Conservation (phyloP, 1,140 invertebrate species). For the Atta cephalotes region DNA sequence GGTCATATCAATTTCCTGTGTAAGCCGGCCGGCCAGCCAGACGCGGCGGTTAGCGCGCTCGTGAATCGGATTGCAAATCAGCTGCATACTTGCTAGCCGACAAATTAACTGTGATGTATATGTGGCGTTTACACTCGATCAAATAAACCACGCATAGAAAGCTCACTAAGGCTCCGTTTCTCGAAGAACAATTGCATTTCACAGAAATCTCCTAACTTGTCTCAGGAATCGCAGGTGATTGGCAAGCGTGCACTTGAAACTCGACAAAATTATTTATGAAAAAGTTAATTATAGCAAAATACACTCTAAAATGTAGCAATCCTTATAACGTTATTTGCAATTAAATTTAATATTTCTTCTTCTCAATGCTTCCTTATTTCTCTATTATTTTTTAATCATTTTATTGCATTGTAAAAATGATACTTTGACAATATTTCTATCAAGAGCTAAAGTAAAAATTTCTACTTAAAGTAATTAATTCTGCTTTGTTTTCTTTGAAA, state of each 20-base stretch:
- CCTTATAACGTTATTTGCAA: not conserved
- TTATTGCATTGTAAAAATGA: not conserved
- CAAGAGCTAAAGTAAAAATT: not conserved
- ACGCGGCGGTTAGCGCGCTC: slow-evolving; percentile 14
- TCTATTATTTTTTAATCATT: not conserved
- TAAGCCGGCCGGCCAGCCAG: slow-evolving; percentile 33
- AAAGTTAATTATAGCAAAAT: not conserved
- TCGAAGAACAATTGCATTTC: slow-evolving; percentile 22
- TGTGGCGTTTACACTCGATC: not conserved
- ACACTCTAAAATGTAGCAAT: not conserved
- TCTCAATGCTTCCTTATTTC: not conserved
- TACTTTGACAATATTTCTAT: not conserved
- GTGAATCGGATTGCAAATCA: slow-evolving; percentile 72
- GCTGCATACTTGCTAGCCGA: slow-evolving; percentile 55
- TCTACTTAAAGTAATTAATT: not conserved
- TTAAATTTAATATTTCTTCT: slow-evolving; percentile 8
- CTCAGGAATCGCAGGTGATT: not conserved
- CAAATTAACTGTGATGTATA: slow-evolving; percentile 66
- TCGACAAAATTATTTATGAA: not conserved
- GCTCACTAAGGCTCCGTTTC: not conserved
- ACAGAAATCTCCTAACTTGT: not conserved
- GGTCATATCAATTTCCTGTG: slow-evolving; percentile 68
- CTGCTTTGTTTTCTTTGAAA: not conserved
- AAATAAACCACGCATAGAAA: slow-evolving; percentile 17
- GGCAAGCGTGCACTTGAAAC: not conserved